Conservation (phyloP, 2,113 vertebrate genomes). For the Ginglymostoma cirratum region DNA sequence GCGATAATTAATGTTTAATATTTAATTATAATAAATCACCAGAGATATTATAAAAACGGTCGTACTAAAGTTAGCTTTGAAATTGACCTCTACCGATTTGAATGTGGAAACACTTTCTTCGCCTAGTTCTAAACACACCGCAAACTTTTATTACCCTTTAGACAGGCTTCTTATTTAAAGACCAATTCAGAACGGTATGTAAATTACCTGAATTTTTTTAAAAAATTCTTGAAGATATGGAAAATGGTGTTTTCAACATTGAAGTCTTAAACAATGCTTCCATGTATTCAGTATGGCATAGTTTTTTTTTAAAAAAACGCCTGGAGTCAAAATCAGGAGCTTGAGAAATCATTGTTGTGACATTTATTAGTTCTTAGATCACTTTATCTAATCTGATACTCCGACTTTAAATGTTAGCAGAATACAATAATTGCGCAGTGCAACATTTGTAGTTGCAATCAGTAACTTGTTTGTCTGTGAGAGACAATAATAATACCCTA, state of each 20-base stretch:
- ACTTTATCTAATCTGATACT: background rate
- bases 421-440: background rate
- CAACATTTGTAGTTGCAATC: background rate
- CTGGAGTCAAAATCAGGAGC: background rate
- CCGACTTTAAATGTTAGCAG: background rate
- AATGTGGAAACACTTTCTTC: background rate
- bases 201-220: background rate
- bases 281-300: background rate
- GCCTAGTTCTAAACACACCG: background rate
- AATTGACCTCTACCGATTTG: background rate
- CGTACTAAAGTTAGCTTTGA: background rate
- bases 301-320: background rate
- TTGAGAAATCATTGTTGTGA: background rate
- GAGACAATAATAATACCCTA: background rate
- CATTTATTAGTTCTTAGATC: background rate
- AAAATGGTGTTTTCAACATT: background rate
- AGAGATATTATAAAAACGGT: background rate
- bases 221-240: background rate
- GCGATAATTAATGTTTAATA: background rate
- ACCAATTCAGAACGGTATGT: background rate
- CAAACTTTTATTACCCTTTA: background rate
- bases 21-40: background rate
- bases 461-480: background rate
- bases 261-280: background rate
- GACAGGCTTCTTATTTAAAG: background rate